Evolutionary conservation across 2,113 vertebrate species (phyloP).

Genomic region (Phainopepla nitens): DNA sequence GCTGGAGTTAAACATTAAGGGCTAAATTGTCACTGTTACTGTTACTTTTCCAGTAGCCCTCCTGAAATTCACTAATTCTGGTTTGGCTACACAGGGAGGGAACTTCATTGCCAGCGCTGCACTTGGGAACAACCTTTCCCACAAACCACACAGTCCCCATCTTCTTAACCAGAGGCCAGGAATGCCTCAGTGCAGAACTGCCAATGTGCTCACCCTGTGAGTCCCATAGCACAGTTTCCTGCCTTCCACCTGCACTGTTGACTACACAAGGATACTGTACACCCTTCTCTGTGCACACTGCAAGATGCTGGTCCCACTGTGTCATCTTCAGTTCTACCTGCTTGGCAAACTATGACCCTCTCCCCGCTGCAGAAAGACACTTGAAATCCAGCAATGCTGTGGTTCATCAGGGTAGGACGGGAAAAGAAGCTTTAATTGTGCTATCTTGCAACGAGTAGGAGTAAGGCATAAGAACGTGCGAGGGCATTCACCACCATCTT

Average conservation of each 20-base stretch:
- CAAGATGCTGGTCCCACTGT: background rate
- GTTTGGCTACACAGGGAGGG: background rate
- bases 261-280: background rate
- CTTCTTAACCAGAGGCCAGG: background rate
- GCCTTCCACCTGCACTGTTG: background rate
- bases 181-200: background rate
- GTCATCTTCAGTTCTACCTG: background rate
- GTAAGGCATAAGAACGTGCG: background rate
- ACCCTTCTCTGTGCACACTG: background rate
- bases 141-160: background rate
- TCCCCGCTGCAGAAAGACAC: accelerated
- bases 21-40: background rate
- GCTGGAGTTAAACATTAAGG: background rate
- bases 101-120: background rate
- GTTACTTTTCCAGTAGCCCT: background rate
- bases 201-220: background rate
- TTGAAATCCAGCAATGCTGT: background rate
- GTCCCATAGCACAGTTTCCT: background rate
- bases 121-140: background rate
- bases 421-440: background rate
- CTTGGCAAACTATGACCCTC: background rate
- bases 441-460: background rate
- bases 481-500: background rate
- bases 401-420: background rate
- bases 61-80: background rate